phyloP scores from a whole-genome alignment of 2,113 vertebrate genomes.

The Passer domesticus region DNA sequence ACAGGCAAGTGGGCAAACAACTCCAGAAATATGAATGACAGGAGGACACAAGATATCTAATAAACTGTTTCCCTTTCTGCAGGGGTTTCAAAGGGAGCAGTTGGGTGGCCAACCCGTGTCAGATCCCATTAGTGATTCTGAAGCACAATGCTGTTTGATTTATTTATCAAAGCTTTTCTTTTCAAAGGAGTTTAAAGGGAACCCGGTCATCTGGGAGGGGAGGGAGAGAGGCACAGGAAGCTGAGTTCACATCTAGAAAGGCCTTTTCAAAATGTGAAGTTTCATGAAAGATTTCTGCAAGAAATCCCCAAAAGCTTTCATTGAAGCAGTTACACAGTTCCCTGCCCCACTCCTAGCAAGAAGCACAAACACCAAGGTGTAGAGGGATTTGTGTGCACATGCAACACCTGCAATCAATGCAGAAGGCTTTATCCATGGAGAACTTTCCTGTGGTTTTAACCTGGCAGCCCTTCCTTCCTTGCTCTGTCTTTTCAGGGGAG shows the following conservation, averaged over 20 bases:
- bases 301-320: not conserved
- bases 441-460: not conserved
- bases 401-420: not conserved
- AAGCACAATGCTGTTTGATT: not conserved
- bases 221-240: not conserved
- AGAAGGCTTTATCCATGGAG: not conserved
- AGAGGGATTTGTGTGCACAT: not conserved
- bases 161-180: slow-evolving; percentile 14
- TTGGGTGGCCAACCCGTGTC: not conserved
- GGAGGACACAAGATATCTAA: not conserved
- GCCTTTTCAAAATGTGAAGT: not conserved
- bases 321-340: not conserved
- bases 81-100: not conserved
- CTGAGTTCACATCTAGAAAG: not conserved
- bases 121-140: not conserved
- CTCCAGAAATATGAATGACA: not conserved
- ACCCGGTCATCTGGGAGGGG: not conserved
- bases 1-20: not conserved
- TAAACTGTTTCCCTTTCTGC: not conserved
- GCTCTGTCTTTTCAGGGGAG: not conserved
- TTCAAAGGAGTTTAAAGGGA: not conserved
- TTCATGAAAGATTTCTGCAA: not conserved
- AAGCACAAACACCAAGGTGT: not conserved
- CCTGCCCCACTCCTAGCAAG: not conserved
- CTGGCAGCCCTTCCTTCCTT: not conserved